phyloP scores from a whole-genome alignment of 2,888 invertebrate genomes.

The Alsophila aescularia region DNA sequence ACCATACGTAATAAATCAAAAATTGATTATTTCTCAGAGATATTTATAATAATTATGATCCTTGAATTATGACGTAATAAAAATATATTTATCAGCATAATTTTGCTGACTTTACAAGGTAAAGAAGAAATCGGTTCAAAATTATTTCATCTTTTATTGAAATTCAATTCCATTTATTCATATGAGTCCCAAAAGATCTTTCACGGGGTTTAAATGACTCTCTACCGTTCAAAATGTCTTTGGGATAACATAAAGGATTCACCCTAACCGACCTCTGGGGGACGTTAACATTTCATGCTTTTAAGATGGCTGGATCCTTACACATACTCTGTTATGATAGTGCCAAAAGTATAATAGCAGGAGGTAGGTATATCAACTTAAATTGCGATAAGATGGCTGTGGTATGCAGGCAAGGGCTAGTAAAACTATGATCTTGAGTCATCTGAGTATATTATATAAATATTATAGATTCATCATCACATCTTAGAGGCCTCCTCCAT shows the following conservation, averaged over 20 bases:
- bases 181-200: slow-evolving; percentile 22
- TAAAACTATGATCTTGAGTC: too few relatives aligned
- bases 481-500: too few relatives aligned
- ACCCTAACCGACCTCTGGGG: slow-evolving; percentile 20
- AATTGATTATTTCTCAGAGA: too few relatives aligned
- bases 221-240: slow-evolving; percentile 19
- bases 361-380: too few relatives aligned
- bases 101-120: background rate
- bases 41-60: too few relatives aligned
- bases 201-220: slow-evolving; percentile 19
- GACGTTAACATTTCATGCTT: slow-evolving; percentile 15
- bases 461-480: too few relatives aligned
- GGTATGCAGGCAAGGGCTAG: too few relatives aligned
- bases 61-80: too few relatives aligned
- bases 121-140: background rate
- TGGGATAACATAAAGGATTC: slow-evolving; percentile 24
- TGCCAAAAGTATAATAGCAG: background rate
- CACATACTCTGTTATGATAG: background rate
- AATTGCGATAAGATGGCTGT: too few relatives aligned
- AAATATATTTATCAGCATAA: background rate
- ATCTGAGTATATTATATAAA: too few relatives aligned
- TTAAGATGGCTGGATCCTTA: slow-evolving; percentile 7
- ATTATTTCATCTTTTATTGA: slow-evolving; percentile 15
- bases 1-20: too few relatives aligned
- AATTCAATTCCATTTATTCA: slow-evolving; percentile 26